Evolutionary conservation across 2,113 vertebrate genomes (phyloP), one percentile per base, ranked within the genome.

Genomic region (Otolemur garnettii): DNA sequence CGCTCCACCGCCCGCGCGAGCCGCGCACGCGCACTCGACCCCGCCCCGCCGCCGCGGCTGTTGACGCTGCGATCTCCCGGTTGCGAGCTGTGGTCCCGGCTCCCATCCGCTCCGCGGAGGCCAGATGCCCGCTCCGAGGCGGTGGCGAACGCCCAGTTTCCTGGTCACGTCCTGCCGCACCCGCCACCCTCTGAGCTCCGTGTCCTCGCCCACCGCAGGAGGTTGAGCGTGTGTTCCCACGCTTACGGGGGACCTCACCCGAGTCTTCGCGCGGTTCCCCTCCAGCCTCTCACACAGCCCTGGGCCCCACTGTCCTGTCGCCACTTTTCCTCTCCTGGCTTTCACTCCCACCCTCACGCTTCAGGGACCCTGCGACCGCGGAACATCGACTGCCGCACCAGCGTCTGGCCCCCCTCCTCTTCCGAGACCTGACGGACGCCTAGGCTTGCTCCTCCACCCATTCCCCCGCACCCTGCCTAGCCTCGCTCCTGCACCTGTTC

Each of bases 1-100:
- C 55, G 19, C 33, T 7, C 21, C 5, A 50, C 22, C 33, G 24
- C 94, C 33, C 35, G 10, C 50, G 18, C 79, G 12, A 15, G 72
- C 59, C 71, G 96, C 97, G 95, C 97, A 96, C 95, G 94, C 96
- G 90, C 97, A 74, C 94, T 78, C 87, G n/a, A 14, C 22, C 71
- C 30, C 90, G 45, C 38, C 86, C 89, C 55, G 85, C 85, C 55
- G 13, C 72, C 53, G 50, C 1, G n/a, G 55, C 62, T n/a, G 92
- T 72, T 21, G 55, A 53, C 74, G 94, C 92, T 42, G 30, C 38
- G 50, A 64, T 14, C 30, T 42, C 4, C 17, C 42, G 8, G 53
- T 18, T 4, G 11, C 14, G 1, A n/a, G 13, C 50, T 38, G 8
- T 0, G 0, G 28, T 50, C 59, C 19, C 14, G 5, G 10, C 72